Evolutionary conservation across 2,113 vertebrate genomes (phyloP), one percentile per base, ranked within the genome.

Genomic region (Proteles cristata): DNA sequence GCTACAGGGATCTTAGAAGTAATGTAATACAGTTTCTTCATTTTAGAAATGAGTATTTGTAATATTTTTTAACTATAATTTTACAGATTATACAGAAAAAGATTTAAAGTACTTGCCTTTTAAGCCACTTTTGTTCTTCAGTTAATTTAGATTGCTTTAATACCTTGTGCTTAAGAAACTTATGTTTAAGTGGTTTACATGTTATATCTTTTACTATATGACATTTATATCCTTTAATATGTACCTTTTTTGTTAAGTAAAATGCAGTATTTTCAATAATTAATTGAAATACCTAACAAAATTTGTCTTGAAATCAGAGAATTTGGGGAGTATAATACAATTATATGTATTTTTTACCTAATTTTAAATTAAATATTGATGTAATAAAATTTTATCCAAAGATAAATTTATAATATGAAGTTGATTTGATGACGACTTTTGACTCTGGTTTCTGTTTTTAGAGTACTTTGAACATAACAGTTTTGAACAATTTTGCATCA

Each of bases 391-490:
- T 48, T 97, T 94, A 19, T 90, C 53, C 31, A 53, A 35, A 92
- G 58, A 82, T 84, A 93, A 81, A 71, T 55, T 65, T 86, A 77
- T 84, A 74, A 33, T 61, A 25, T 85, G 43, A 61, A 63, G 14
- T 45, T 92, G 28, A 45, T 66, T 0, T 77, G 48, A 53, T 71
- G 65, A 12, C 96, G 33, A 6, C 77, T 96, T 94, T 74, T 94
- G 12, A 43, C 86, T 87, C 66, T 95, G 90, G 3, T 97, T 94
- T 97, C 50, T 85, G 23, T 95, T 96, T 96, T 94, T 99, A 99
- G 99, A 99, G 97, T 99, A 99, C 98, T 99, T 99, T 98, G 99
- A 99, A 97, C 99, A 99, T 99, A 99, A 99, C 99, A 99, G 99
- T 98, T 99, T 99, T 95, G 99, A 99, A 98, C 99, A 99, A 86